A percentile compares a stretch with the other conserved stretches of the same genome.
These are phyloP conservation scores for Notodonta dromedarius DNA, from an alignment of 2,888 invertebrate species.

Conservation along the genomic window DNA sequence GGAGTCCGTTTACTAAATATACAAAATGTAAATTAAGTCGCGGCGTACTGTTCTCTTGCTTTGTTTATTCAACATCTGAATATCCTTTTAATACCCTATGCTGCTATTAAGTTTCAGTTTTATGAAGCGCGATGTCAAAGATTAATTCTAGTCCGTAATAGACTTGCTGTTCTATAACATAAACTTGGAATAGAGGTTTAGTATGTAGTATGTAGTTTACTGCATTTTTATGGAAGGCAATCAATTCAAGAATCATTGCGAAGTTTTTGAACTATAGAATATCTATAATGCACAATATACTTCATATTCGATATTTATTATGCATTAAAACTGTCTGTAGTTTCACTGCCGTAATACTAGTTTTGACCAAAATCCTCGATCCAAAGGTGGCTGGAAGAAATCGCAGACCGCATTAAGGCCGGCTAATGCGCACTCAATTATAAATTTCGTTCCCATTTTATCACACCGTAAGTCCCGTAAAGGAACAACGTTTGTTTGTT, in stretches of 20 bases:
- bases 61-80: constrained; percentile 45
- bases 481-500: no score
- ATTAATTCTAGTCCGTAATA: constrained; percentile 30
- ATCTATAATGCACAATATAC: no score
- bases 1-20: constrained; percentile 53
- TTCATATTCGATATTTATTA: no score
- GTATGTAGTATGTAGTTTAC: constrained; percentile 24
- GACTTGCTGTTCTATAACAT: constrained; percentile 23
- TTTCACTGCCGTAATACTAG: no score
- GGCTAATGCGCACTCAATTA: no score
- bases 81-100: constrained; percentile 43
- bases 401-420: no score
- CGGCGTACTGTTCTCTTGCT: constrained; percentile 41
- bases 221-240: constrained; percentile 9
- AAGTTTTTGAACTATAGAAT: constrained; percentile 3
- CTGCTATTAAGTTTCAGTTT: constrained; percentile 45
- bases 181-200: constrained; percentile 14
- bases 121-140: constrained; percentile 43
- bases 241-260: neutral
- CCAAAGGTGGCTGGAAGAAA: no score
- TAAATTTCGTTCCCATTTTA: no score
- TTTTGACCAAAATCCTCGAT: no score
- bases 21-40: constrained; percentile 59
- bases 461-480: no score
- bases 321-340: no score